Evolutionary conservation across 2,888 invertebrate genomes (phyloP), one percentile per base, ranked within the genome.

Genomic region (Ryuthela nishihirai): DNA sequence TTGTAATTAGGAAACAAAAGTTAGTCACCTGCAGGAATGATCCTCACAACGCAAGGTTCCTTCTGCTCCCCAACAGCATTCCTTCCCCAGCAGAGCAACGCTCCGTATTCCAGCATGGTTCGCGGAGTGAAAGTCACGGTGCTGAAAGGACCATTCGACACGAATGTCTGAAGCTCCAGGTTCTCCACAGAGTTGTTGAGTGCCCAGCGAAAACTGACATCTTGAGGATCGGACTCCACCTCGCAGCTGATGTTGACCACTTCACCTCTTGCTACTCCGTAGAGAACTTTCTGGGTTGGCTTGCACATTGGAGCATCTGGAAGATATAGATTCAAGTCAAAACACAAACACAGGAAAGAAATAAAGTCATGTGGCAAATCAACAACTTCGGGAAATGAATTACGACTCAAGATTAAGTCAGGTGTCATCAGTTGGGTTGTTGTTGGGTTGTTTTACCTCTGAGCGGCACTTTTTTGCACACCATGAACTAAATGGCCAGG

Each of bases 211-310:
- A 66, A 66, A 1, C 50, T 44, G 2, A 66, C 54, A 20, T 88
- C 90, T 45, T 89, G 88, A 23, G 92, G 92, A 79, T 92, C 90
- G 10, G 92, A 88, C 75, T 92, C 91, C 70, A 92, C 87, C 77
- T 87, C 88, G 77, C 92, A 93, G 59, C 84, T 81, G 69, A 92
- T 87, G 74, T 89, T 85, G 67, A 90, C 83, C 52, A 85, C 84
- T 78, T 92, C 92, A 65, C 87, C 87, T 53, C 88, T 81, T 64
- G 90, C 90, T 63, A 91, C 92, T 17, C 92, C 92, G 69, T 91
- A 88, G 15, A 55, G 38, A n/a, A 26, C 36, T 42, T 64, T 66
- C 52, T 68, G 68, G 40, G 63, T 67, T 6, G 62, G 43, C 18
- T 61, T 63, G 53, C 69, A 69, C 18, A 66, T 65, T 0, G 69